These are phyloP conservation scores for Frankliniella intonsa DNA, from an alignment of 2,888 invertebrate species.

Conservation along the genomic window DNA sequence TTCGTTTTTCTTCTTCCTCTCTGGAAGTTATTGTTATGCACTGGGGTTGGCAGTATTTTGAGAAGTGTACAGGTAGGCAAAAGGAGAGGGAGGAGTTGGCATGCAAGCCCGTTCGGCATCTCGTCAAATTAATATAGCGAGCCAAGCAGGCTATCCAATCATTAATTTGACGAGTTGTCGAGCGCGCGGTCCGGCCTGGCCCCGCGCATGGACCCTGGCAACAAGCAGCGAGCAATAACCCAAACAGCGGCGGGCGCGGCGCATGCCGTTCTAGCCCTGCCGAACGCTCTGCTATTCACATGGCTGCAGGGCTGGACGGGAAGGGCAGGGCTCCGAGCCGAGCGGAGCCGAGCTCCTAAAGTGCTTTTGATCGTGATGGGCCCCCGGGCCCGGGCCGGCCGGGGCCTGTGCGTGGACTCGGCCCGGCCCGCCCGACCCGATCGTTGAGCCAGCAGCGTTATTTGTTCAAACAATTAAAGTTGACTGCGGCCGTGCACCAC, in stretches of 20 bases:
- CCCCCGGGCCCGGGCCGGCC: background rate
- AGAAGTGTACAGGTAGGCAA: too few species aligned
- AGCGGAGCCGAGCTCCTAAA: background rate
- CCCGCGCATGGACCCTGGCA: background rate
- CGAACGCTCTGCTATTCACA: too few species aligned
- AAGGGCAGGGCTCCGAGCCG: too few species aligned
- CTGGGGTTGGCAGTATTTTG: too few species aligned
- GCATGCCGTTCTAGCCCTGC: background rate
- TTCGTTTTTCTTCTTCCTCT: too few species aligned
- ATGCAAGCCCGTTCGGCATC: background rate
- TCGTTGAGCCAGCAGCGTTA: background rate
- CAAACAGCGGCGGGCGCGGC: background rate
- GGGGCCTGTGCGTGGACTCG: background rate
- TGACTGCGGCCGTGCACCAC: background rate
- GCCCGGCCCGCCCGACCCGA: too few species aligned
- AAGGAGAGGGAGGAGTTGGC: background rate
- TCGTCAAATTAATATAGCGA: slow-evolving; percentile 25
- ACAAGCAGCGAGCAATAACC: background rate
- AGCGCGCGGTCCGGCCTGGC: too few species aligned
- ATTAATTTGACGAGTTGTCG: too few species aligned
- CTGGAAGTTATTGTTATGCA: too few species aligned
- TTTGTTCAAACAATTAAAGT: slow-evolving; percentile 10
- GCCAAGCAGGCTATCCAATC: too few species aligned
- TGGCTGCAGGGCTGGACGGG: too few species aligned
- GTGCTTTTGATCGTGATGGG: slow-evolving; percentile 6